A percentile compares a stretch with the other conserved stretches of the same genome.
These are phyloP conservation scores for Doryteuthis pealeii DNA, from an alignment of 1,140 invertebrate genomes.

Conservation along the genomic window DNA sequence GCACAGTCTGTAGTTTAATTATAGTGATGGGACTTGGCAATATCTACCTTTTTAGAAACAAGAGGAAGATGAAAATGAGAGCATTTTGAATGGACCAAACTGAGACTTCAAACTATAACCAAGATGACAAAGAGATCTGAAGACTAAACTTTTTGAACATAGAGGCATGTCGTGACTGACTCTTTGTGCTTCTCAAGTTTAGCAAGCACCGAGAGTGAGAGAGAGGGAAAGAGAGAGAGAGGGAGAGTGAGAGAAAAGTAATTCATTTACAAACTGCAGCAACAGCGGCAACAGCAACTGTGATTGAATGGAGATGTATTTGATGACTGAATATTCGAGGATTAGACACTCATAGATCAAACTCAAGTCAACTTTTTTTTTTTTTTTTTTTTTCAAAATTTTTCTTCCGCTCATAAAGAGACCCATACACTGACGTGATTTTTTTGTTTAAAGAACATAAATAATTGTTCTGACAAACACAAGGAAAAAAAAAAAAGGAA, in stretches of 20 bases:
- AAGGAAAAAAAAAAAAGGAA: background rate
- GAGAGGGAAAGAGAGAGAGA: too few species aligned
- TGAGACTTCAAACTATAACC: background rate
- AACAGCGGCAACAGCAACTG: too few species aligned
- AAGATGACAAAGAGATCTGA: conserved; percentile 8
- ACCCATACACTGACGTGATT: background rate
- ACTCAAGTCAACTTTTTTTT: background rate
- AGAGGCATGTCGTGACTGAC: conserved; percentile 3
- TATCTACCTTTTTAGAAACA: background rate
- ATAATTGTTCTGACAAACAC: background rate
- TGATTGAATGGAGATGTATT: background rate
- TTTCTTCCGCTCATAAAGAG: background rate
- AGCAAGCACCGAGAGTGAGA: background rate
- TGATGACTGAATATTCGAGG: background rate
- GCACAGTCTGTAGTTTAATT: conserved; percentile 10
- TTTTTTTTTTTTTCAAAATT: background rate
- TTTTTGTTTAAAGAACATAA: background rate
- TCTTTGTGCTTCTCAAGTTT: background rate
- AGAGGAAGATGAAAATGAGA: conserved; percentile 10
- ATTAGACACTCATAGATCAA: background rate
- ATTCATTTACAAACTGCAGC: too few species aligned
- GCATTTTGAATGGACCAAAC: conserved; percentile 5
- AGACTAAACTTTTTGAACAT: background rate
- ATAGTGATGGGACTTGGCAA: conserved; percentile 13
- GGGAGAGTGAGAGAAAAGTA: too few species aligned